Conservation (phyloP, 2,888 invertebrate species). For the Sphaerophoria taeniata region DNA sequence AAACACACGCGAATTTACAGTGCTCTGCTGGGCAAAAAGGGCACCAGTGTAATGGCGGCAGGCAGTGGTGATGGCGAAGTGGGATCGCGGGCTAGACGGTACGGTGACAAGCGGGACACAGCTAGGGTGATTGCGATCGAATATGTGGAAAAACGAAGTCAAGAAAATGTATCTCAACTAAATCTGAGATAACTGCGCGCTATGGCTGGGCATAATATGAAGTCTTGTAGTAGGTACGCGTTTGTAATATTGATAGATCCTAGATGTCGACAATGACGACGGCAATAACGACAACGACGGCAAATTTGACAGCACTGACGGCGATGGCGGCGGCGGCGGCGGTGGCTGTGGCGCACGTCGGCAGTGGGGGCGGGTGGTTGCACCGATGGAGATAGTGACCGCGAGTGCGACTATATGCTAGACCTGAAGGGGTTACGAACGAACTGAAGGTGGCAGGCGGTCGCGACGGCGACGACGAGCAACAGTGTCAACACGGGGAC, state of each 20-base stretch:
- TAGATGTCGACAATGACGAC: constrained; percentile 64
- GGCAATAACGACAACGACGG: constrained; percentile 39
- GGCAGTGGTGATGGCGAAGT: neutral
- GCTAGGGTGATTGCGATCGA: constrained; percentile 24
- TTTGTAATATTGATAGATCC: constrained; percentile 71
- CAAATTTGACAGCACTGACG: constrained; percentile 36
- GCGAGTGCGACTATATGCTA: constrained; percentile 18
- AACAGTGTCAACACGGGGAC: constrained; percentile 59
- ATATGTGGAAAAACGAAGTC: constrained; percentile 45
- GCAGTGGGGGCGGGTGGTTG: constrained; percentile 17
- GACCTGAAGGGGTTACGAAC: no score
- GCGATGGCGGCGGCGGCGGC: constrained; percentile 2
- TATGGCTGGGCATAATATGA: constrained; percentile 41
- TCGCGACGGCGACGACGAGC: neutral
- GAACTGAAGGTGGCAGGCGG: neutral
- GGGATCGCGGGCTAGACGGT: neutral
- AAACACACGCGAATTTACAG: constrained; percentile 43
- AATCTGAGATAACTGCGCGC: constrained; percentile 47
- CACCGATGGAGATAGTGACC: constrained; percentile 16
- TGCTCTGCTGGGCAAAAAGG: constrained; percentile 27
- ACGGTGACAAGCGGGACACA: neutral
- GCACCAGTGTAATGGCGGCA: constrained; percentile 20
- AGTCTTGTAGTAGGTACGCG: constrained; percentile 59
- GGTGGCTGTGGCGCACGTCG: neutral
- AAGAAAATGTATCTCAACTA: constrained; percentile 64